Base-by-base conservation (phyloP, 1,140 invertebrate genomes). In the Pteromalus puparum region DNA sequence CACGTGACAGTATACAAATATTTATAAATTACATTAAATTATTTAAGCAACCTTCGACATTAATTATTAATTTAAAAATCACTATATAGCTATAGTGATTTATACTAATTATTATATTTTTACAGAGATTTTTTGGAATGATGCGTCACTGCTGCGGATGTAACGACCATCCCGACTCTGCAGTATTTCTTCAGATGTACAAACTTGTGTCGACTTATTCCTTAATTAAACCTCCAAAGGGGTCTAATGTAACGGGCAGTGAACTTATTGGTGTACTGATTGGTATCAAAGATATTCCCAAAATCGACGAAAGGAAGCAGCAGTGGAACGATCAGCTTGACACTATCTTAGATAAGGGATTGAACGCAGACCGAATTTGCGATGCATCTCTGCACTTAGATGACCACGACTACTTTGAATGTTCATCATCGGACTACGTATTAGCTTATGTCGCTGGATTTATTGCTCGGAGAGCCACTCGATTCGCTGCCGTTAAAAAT, bases 121-220 rank as follows among this genome's bases (percentile, higher is more conserved):
- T n/a, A n/a, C 15, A 67, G 65, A n/a, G n/a, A 67, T 67, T 67
- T 67, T 67, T 67, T 1, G 65, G 65, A 24, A 67, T 67, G 65
- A 67, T 67, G 65, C 70, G 24, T 0, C 28, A 72, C 13, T 67
- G 65, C 12, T 87, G 86, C 67, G 86, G 87, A 1, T 70, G 75
- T 6, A 85, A 86, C 34, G 85, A 86, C 30, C 85, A 86, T 73
- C 85, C 85, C 6, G 85, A 86, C 46, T 61, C 61, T 4, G 75
- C 26, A 53, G 21, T 87, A 4, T 88, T 88, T 28, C 81, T 86
- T 18, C 87, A 88, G 83, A 78, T 88, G 13, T 85, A 81, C 72
- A 61, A 72, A 13, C 72, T 85, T 7, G 18, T 85, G 0, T 67
- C 78, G 3, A 26, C 72, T 13, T 85, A 81, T 38, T 85, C 79